Evolutionary conservation across 2,888 invertebrate species (phyloP).

Genomic region (Nesidiocoris tenuis): DNA sequence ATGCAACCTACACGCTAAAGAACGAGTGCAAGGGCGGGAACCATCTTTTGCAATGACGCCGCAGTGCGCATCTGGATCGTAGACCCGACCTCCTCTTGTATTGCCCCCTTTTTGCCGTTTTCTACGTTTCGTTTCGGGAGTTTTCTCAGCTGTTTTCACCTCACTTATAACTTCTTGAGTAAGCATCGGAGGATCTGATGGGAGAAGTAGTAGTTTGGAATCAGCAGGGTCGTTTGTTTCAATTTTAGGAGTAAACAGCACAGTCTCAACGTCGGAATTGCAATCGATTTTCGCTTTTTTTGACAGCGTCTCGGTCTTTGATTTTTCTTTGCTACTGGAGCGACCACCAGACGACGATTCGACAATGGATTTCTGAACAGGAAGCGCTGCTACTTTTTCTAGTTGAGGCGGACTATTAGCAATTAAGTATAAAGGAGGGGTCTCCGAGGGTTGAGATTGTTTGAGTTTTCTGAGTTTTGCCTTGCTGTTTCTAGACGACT

Average conservation of each 20-base stretch:
- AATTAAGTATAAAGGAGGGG: background rate
- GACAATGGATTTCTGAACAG: conserved; percentile 7
- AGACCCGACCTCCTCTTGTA: conserved; percentile 55
- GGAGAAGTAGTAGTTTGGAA: background rate
- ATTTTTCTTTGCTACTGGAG: conserved; percentile 11
- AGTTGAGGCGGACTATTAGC: background rate
- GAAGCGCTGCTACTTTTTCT: conserved; percentile 9
- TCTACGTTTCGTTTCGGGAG: conserved; percentile 13
- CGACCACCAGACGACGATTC: background rate
- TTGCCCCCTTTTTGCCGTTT: conserved; percentile 34
- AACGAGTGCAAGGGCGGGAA: conserved; percentile 73
- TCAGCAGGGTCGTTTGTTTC: background rate
- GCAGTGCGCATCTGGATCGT: conserved; percentile 80
- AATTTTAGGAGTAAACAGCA: background rate
- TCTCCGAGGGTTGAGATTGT: background rate
- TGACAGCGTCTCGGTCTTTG: conserved; percentile 5
- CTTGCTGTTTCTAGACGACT: conserved; percentile 3
- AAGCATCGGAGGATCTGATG: background rate
- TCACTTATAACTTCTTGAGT: conserved; percentile 4
- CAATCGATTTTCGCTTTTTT: conserved; percentile 25
- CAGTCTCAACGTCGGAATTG: too few relatives aligned
- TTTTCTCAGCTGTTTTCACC: background rate
- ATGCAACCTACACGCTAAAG: conserved; percentile 57
- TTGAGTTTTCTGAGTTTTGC: conserved; percentile 4
- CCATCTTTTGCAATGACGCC: conserved; percentile 69